Conservation (phyloP, 2,888 invertebrate genomes). For the Dicyrtomina minuta region DNA sequence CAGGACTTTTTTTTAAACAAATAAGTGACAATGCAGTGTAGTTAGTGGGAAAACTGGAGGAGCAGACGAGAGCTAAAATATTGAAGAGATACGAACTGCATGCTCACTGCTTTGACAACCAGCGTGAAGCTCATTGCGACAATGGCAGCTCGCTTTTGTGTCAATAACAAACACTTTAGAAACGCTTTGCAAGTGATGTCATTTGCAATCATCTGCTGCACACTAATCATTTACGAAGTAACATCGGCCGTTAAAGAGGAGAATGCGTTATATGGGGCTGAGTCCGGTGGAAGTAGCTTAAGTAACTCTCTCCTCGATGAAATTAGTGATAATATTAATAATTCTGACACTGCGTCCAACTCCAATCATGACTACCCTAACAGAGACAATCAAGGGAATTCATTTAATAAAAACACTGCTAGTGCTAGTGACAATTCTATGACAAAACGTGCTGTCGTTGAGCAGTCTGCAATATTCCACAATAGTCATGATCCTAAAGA, state of each 20-base stretch:
- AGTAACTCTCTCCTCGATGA: not conserved
- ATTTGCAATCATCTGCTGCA: conserved; percentile 39
- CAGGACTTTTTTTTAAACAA: conserved; percentile 8
- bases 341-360: not conserved
- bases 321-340: conserved; percentile 1
- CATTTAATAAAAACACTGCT: not conserved
- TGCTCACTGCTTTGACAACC: not conserved
- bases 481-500: conserved; percentile 1
- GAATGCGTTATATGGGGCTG: conserved; percentile 13
- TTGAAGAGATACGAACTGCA: not conserved
- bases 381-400: not conserved
- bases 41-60: not conserved
- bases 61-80: not conserved
- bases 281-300: not conserved
- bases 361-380: not conserved
- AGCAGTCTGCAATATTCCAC: not conserved
- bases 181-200: conserved; percentile 35
- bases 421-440: conserved; percentile 6
- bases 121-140: not conserved
- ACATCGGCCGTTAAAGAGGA: conserved; percentile 22
- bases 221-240: conserved; percentile 39
- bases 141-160: conserved; percentile 21
- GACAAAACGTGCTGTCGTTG: conserved; percentile 1
- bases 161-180: conserved; percentile 11
- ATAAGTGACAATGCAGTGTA: conserved; percentile 5